Evolutionary conservation across 2,888 invertebrate species (phyloP).

Genomic region (Dasysyrphus albostriatus): DNA sequence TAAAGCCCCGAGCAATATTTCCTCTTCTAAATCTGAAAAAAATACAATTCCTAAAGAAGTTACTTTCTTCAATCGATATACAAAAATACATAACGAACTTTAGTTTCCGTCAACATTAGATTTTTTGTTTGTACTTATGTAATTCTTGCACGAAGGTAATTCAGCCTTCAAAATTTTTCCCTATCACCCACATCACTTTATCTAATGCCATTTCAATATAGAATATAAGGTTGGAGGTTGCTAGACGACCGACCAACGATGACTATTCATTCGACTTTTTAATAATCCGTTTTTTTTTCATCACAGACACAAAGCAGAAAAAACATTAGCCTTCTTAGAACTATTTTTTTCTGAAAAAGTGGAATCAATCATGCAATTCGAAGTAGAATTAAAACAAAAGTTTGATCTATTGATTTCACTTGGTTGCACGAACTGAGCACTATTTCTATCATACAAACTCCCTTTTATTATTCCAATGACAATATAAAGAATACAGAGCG

Average conservation of each 20-base stretch:
- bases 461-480: no score
- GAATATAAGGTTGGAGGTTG: conserved; percentile 7
- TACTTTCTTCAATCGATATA: not conserved
- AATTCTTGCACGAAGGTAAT: conserved; percentile 35
- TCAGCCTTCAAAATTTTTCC: not conserved
- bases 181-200: not conserved
- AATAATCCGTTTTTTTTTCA: conserved; percentile 28
- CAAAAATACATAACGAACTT: conserved; percentile 11
- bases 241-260: conserved; percentile 8
- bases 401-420: no score
- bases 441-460: no score
- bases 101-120: conserved; percentile 13
- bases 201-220: no score
- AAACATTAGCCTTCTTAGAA: not conserved
- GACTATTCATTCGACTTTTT: not conserved
- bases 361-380: no score
- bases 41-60: not conserved
- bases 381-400: no score
- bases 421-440: no score
- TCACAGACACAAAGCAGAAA: not conserved
- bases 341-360: not conserved
- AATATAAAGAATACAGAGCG: no score
- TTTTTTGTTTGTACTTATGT: not conserved
- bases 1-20: no score
- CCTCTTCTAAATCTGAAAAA: no score